Base-by-base conservation (phyloP, 1,140 invertebrate species). In the Heterodera carotae region DNA sequence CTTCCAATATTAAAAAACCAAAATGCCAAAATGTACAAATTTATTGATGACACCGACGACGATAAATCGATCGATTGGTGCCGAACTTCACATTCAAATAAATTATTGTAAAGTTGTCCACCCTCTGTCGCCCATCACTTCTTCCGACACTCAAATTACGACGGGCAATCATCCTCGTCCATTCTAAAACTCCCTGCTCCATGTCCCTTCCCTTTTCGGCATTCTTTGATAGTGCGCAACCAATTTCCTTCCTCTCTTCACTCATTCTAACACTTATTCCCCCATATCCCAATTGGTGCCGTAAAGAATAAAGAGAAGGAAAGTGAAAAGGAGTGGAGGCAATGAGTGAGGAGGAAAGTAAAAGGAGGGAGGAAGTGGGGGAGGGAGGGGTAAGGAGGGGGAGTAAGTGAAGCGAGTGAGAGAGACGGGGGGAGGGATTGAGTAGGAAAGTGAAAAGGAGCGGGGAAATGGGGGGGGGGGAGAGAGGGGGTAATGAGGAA, bases 281-380 rank as follows among this genome's bases (percentile, higher is more conserved):
- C 25, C 62, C 62, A 66, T 22, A 27, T 27, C 62, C 62, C 27
- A 66, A 66, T 66, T 66, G 62, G 62, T 66, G 62, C 62, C 62
- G 62, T 66, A 66, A 66, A 66, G 62, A 62, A 43, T 43, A 43
- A 43, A 43, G 48, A 22, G 48, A 18, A 22, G 4, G 12, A 15
- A 22, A 18, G 48, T 22, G 48, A 18, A 53, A 43, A 4, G 48
- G 48, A 53, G 48, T 10, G 48, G 18, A 18, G 48, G 48, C 36
- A 12, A 12, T 12, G 48, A 22, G 18, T 53, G 15, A 10, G 22
- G 22, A 53, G 48, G 48, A 4, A 53, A 53, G 18, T 5, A 53
- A 53, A 1, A 53, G 1, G 48, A 53, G 22, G 48, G 18, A 53
- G 48, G 18, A 53, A 3, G 18, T 53, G 48, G 18, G 18, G 48